phyloP scores from a whole-genome alignment of 2,113 vertebrate genomes.

The Pontoporia blainvillei region DNA sequence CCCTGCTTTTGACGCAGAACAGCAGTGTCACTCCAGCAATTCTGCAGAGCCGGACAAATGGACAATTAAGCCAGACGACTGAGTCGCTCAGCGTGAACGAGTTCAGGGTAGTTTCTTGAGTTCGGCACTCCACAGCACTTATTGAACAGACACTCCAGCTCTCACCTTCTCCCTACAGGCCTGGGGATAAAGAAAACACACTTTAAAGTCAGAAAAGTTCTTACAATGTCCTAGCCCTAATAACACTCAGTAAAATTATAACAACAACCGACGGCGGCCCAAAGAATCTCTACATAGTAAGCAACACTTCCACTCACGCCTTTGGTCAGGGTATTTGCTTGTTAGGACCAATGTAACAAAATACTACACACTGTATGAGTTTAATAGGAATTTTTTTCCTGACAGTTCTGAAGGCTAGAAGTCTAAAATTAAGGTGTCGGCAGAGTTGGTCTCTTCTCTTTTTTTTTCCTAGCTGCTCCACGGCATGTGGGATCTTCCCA shows the following conservation, averaged over 20 bases:
- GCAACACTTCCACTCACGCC: neutral
- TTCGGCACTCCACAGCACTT: neutral
- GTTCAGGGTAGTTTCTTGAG: neutral
- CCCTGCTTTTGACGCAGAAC: neutral
- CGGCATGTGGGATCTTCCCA: too few species aligned
- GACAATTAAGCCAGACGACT: fast-evolving
- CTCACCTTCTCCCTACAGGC: too few species aligned
- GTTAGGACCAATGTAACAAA: fast-evolving
- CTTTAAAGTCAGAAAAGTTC: neutral
- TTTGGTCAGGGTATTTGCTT: too few species aligned
- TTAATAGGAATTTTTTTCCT: neutral
- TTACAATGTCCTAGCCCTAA: neutral
- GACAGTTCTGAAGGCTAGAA: neutral
- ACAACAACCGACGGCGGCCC: neutral
- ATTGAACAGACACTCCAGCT: fast-evolving
- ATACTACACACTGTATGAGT: neutral
- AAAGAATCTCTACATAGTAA: neutral
- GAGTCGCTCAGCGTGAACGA: neutral
- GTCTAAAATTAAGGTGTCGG: neutral
- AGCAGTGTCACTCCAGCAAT: neutral
- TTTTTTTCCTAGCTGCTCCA: too few species aligned
- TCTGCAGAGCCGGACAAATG: neutral
- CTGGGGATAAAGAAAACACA: neutral
- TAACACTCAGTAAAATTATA: neutral
- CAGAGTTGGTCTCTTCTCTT: neutral